Conservation (phyloP, 2,113 vertebrate species). For the Oncorhynchus tshawytscha region DNA sequence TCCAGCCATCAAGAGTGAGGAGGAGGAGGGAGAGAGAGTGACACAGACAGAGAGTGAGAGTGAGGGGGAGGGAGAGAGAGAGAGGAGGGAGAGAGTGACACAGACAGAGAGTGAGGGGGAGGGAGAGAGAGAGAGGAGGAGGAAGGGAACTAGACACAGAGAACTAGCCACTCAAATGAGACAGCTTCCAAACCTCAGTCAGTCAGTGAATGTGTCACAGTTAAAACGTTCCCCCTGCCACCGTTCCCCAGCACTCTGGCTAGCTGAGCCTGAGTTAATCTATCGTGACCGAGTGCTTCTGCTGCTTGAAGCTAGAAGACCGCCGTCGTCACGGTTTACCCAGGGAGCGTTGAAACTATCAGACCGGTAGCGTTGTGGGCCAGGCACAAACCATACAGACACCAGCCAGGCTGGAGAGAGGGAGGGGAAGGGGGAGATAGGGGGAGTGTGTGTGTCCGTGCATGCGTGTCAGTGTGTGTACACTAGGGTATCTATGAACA, state of each 20-base stretch:
- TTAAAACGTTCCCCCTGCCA: constrained; percentile 6
- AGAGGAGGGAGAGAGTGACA: too few relatives aligned
- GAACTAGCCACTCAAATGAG: constrained; percentile 3
- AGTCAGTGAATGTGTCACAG: constrained; percentile 2
- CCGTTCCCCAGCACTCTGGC: neutral
- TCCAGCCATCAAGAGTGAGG: neutral
- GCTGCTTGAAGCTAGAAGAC: neutral
- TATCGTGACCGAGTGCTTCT: constrained; percentile 16
- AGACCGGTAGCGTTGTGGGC: neutral
- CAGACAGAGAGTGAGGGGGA: too few relatives aligned
- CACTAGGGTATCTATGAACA: constrained; percentile 3
- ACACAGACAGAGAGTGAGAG: neutral
- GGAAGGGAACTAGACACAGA: neutral
- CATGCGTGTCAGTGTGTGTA: neutral
- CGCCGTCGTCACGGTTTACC: neutral
- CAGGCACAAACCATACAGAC: constrained; percentile 11
- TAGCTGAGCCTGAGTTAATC: constrained; percentile 23
- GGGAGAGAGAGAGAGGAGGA: neutral
- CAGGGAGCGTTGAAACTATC: constrained; percentile 1
- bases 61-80: neutral
- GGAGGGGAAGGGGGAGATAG: neutral
- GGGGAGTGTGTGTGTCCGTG: neutral
- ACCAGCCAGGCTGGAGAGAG: neutral
- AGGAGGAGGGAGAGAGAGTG: neutral
- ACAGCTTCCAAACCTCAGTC: neutral